These are phyloP conservation scores for Gnatocerus cornutus DNA, from an alignment of 2,888 invertebrate species.

Conservation along the genomic window DNA sequence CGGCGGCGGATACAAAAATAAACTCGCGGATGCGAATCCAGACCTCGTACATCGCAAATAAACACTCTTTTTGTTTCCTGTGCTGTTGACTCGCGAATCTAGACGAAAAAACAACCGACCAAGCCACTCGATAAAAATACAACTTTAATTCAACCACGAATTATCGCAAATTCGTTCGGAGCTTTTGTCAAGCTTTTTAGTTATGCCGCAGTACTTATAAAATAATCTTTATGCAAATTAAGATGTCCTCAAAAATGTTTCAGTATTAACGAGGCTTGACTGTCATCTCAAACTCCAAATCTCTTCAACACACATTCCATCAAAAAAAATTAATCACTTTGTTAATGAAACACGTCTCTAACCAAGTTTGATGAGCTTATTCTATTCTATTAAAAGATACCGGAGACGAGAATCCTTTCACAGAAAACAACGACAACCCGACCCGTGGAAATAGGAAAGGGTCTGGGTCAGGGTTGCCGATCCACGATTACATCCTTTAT, in stretches of 20 bases:
- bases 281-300: too few species aligned
- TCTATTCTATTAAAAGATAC: too few species aligned
- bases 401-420: too few species aligned
- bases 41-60: constrained; percentile 17
- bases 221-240: constrained; percentile 30
- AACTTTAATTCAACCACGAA: constrained; percentile 4
- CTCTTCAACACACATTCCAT: too few species aligned
- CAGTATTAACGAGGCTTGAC: neutral
- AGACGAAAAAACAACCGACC: neutral
- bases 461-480: too few species aligned
- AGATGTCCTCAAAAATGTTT: constrained; percentile 17
- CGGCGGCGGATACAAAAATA: constrained; percentile 7
- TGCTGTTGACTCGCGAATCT: neutral
- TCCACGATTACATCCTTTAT: too few species aligned
- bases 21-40: neutral
- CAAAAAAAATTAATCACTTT: too few species aligned
- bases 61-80: constrained; percentile 11
- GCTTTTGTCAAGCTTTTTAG: constrained; percentile 30
- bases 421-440: too few species aligned
- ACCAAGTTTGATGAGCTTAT: too few species aligned
- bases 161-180: constrained; percentile 25
- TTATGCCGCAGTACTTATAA: constrained; percentile 28
- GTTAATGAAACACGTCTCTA: too few species aligned
- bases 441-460: too few species aligned
- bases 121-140: constrained; percentile 14